Evolutionary conservation across 2,113 vertebrate species (phyloP), one percentile per base, ranked within the genome.

Genomic region (Etheostoma cragini): DNA sequence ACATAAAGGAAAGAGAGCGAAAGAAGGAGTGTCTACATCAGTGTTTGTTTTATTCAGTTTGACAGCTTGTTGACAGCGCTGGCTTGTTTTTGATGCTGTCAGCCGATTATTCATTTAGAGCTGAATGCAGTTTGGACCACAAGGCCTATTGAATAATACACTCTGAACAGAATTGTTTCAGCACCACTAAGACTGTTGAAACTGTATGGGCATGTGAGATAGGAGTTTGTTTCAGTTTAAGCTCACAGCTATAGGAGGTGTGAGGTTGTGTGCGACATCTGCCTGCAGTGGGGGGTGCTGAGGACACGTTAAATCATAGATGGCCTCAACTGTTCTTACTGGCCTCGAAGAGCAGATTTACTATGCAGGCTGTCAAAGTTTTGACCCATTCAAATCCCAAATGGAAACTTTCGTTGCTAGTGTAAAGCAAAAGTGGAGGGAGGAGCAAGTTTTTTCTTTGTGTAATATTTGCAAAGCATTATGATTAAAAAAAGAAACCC

Each of bases 31-130:
- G 70, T 80, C 68, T 76, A 73, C 66, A 73, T 85, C 63, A 68
- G 19, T 85, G 85, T 90, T 88, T 85, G 75, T 88, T 91, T 92
- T 89, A 88, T 90, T 87, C 78, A 84, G 61, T 84, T 80, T 82
- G 86, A 92, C 89, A 91, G 88, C 69, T 90, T 87, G 87, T 88
- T 89, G 89, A 89, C 90, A 90, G 79, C 53, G 12, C 72, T 78
- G 75, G 76, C 83, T 89, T 87, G 72, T 83, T 91, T 90, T 83
- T 91, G 87, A 89, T 89, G 62, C 81, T 69, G 75, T 91, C 82
- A 87, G 87, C 33, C 64, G 21, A 92, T 92, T 87, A 93, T 92
- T 93, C 85, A 93, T 92, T 92, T 86, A 88, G 84, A 92, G 58
- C 72, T 50, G 64, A 88, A 88, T 86, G 67, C 75, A 91, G 77